Evolutionary conservation across 2,888 invertebrate species (phyloP).

Genomic region (Andrena haemorrhoa): DNA sequence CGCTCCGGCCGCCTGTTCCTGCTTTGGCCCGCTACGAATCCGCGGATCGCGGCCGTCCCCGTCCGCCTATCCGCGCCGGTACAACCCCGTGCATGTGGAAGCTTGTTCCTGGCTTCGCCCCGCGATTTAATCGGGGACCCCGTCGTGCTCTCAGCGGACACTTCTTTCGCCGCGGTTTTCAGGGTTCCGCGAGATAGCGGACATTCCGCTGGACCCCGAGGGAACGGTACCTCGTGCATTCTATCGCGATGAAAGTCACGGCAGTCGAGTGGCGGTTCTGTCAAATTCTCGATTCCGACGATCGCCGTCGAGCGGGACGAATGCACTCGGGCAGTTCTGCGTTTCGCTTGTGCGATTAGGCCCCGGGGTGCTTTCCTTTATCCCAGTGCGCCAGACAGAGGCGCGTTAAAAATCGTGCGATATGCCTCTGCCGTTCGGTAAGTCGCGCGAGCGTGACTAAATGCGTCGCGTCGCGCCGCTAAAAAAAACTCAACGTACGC

Average conservation of each 20-base stretch:
- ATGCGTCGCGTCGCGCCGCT: slow-evolving; percentile 32
- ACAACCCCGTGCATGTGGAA: background rate
- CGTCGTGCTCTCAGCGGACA: slow-evolving; percentile 36
- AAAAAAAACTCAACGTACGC: slow-evolving; percentile 32
- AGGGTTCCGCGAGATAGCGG: slow-evolving; percentile 11
- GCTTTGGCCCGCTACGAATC: slow-evolving; percentile 56
- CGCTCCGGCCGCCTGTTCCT: slow-evolving; percentile 46
- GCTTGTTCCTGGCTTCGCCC: slow-evolving; percentile 1
- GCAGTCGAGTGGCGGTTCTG: background rate
- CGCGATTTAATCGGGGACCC: slow-evolving; percentile 29
- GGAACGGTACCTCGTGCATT: slow-evolving; percentile 28
- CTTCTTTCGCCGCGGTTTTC: slow-evolving; percentile 24
- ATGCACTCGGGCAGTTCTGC: background rate
- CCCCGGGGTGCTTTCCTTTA: background rate
- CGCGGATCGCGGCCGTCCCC: slow-evolving; percentile 17
- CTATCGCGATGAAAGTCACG: slow-evolving; percentile 30
- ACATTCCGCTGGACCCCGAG: slow-evolving; percentile 16
- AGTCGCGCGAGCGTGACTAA: slow-evolving; percentile 31
- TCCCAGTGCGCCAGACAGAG: background rate
- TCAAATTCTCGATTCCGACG: slow-evolving; percentile 14
- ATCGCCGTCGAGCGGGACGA: no score
- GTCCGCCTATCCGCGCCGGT: slow-evolving; percentile 13
- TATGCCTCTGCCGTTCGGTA: slow-evolving; percentile 16
- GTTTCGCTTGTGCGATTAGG: background rate
- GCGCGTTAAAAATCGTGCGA: background rate